Evolutionary conservation across 2,888 invertebrate genomes (phyloP).

Genomic region (Sclerodermus sp.): DNA sequence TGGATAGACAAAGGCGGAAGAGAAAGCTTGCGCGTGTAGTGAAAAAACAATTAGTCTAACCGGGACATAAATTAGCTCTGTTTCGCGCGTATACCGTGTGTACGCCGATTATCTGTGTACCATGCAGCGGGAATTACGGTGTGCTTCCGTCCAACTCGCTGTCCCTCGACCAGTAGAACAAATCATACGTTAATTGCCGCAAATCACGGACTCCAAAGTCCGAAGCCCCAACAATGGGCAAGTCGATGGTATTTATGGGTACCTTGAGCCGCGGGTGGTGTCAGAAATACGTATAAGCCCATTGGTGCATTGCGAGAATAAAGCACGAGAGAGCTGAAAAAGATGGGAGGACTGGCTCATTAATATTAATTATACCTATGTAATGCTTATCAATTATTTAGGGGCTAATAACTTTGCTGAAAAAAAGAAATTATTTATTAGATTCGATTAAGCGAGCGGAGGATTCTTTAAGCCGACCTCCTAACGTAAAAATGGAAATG

Average conservation of each 20-base stretch:
- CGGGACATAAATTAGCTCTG: conserved; percentile 25
- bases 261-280: conserved; percentile 31
- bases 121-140: no score
- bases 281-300: conserved; percentile 13
- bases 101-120: background rate
- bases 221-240: conserved; percentile 30
- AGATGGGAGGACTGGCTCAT: no score
- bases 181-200: conserved; percentile 43
- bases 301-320: background rate
- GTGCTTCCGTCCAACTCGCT: conserved; percentile 8
- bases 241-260: conserved; percentile 36
- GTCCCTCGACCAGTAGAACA: conserved; percentile 20
- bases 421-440: no score
- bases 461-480: no score
- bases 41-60: conserved; percentile 31
- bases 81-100: background rate
- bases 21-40: no score
- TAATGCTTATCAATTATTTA: no score
- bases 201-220: conserved; percentile 35
- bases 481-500: no score
- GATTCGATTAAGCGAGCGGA: no score
- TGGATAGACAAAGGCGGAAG: no score
- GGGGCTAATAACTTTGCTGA: no score
- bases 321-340: conserved; percentile 1
- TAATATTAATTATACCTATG: no score